phyloP scores from a whole-genome alignment of 2,888 invertebrate genomes.

The Luperina nickerlii region DNA sequence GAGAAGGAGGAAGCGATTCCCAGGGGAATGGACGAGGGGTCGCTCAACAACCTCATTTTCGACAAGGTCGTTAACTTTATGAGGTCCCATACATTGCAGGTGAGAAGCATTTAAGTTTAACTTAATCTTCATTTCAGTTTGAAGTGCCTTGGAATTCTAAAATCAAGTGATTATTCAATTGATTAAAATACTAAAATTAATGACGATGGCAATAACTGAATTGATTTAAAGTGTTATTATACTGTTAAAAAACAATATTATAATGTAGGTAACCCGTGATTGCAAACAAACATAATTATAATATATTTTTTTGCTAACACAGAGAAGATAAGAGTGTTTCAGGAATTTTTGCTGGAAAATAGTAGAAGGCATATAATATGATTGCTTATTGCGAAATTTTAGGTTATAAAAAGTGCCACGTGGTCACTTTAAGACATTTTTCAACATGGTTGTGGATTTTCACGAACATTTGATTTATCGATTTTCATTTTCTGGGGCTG shows the following conservation, averaged over 20 bases:
- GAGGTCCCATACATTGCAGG: constrained; percentile 94
- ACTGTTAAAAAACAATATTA: not conserved
- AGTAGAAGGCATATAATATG: not conserved
- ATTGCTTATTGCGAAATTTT: not conserved
- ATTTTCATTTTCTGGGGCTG: not conserved
- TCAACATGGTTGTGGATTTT: no score
- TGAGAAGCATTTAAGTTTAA: constrained; percentile 72
- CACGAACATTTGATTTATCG: not conserved
- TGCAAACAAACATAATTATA: not conserved
- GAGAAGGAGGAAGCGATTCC: constrained; percentile 94
- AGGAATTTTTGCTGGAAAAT: not conserved
- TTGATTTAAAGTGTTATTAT: not conserved
- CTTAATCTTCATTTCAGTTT: not conserved
- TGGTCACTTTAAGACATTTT: not conserved
- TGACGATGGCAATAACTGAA: not conserved
- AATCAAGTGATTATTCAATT: not conserved
- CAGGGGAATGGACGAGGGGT: constrained; percentile 93
- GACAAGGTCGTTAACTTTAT: constrained; percentile 94
- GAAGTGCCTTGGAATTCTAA: no score
- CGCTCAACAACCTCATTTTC: constrained; percentile 93
- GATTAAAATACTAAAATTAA: not conserved
- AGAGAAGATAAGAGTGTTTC: not conserved
- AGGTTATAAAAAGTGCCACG: not conserved
- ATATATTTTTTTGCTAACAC: no score
- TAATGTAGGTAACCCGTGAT: not conserved